Conservation (phyloP, 1,140 invertebrate species). For the Drosophila sucinea region DNA sequence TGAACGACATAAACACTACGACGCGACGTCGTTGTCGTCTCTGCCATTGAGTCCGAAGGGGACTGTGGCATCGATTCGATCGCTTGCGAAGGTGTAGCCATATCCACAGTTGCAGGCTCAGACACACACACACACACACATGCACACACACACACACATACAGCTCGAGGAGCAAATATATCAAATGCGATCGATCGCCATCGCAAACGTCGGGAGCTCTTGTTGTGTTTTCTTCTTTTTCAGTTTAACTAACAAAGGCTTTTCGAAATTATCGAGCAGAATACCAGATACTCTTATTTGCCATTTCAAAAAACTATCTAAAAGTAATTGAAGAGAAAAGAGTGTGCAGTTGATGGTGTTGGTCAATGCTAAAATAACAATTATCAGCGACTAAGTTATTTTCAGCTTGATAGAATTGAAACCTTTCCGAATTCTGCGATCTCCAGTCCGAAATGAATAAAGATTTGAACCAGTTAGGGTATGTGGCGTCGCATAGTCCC, state of each 20-base stretch:
- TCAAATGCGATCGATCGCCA: constrained; percentile 82
- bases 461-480: not conserved
- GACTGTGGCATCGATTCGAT: constrained; percentile 41
- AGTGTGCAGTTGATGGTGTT: too few species aligned
- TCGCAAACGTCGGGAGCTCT: constrained; percentile 77
- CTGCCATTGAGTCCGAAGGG: constrained; percentile 19
- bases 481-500: not conserved
- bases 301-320: not conserved
- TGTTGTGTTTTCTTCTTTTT: constrained; percentile 46
- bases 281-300: not conserved
- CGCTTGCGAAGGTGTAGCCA: constrained; percentile 68
- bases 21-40: constrained; percentile 49
- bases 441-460: too few species aligned
- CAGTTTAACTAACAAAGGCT: constrained; percentile 4
- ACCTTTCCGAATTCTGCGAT: too few species aligned
- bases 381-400: too few species aligned
- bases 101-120: constrained; percentile 38
- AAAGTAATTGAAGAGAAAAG: too few species aligned
- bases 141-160: not conserved
- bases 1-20: constrained; percentile 79
- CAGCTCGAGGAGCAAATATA: constrained; percentile 78
- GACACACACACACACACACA: constrained; percentile 2
- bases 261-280: not conserved
- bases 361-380: too few species aligned
- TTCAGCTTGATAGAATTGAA: too few species aligned